These are phyloP conservation scores for Sitodiplosis mosellana DNA, from an alignment of 1,140 invertebrate species.

Conservation along the genomic window DNA sequence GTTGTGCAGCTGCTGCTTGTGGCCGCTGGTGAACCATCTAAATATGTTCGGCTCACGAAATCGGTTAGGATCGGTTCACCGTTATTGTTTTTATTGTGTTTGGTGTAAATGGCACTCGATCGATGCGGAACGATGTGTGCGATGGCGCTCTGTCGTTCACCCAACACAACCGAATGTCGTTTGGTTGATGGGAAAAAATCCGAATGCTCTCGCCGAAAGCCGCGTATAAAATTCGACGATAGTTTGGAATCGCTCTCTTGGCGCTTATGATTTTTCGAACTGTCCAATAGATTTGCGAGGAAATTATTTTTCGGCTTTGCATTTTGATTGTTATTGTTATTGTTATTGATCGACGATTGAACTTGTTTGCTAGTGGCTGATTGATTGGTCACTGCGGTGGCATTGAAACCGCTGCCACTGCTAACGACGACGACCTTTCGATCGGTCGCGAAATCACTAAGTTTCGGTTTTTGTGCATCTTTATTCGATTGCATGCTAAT, in stretches of 20 bases:
- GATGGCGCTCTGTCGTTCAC: constrained; percentile 28
- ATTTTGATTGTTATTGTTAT: background rate
- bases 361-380: background rate
- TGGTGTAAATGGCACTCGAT: constrained; percentile 42
- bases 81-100: constrained; percentile 20
- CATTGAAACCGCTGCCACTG: no score
- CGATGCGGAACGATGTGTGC: constrained; percentile 27
- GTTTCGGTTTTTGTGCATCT: no score
- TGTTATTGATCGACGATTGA: background rate
- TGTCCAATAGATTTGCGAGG: constrained; percentile 8
- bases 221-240: constrained; percentile 45
- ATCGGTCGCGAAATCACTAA: no score
- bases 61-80: constrained; percentile 53
- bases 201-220: constrained; percentile 63
- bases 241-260: constrained; percentile 48
- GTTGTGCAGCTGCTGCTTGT: background rate
- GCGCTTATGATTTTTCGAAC: constrained; percentile 29
- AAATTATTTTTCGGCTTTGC: constrained; percentile 24
- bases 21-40: background rate
- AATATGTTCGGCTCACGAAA: constrained; percentile 26
- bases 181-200: constrained; percentile 53
- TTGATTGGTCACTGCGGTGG: no score
- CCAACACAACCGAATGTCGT: constrained; percentile 52
- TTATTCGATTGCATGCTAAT: no score
- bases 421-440: no score